phyloP scores from a whole-genome alignment of 2,113 vertebrate species.

The Brienomyrus brachyistius region DNA sequence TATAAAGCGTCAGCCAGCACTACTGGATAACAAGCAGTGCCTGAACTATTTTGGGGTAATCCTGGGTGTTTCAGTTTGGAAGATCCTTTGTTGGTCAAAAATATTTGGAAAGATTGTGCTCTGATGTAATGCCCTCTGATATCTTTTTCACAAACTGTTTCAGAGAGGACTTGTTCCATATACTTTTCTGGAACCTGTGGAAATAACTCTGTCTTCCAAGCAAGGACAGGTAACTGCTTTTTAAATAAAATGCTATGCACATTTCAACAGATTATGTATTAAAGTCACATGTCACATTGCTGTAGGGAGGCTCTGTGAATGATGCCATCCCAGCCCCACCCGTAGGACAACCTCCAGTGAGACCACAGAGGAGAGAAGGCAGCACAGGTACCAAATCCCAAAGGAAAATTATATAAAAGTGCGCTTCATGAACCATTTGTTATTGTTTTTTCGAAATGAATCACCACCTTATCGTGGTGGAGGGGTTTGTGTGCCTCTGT shows the following conservation, averaged over 20 bases:
- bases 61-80: background rate
- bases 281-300: background rate
- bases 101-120: background rate
- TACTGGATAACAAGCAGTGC: background rate
- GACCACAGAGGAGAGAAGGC: slow-evolving; percentile 48
- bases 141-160: background rate
- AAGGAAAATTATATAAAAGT: background rate
- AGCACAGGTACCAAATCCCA: background rate
- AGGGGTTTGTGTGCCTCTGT: background rate
- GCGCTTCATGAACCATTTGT: too few species aligned
- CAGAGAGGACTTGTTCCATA: slow-evolving; percentile 90
- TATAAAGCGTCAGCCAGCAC: background rate
- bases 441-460: background rate
- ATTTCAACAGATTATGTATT: background rate
- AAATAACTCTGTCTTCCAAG: slow-evolving; percentile 68
- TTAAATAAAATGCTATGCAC: background rate
- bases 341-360: slow-evolving; percentile 49
- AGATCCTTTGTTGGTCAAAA: background rate
- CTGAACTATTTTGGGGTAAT: background rate
- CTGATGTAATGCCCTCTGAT: background rate
- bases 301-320: slow-evolving; percentile 49
- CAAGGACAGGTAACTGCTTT: slow-evolving; percentile 58
- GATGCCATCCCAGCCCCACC: slow-evolving; percentile 52
- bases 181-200: slow-evolving; percentile 80
- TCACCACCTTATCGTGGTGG: background rate